Percentiles rank a stretch among this genome's conserved stretches.
Evolutionary conservation across 2,888 invertebrate species (phyloP).

Genomic region (Agonopterix alstromeriana): DNA sequence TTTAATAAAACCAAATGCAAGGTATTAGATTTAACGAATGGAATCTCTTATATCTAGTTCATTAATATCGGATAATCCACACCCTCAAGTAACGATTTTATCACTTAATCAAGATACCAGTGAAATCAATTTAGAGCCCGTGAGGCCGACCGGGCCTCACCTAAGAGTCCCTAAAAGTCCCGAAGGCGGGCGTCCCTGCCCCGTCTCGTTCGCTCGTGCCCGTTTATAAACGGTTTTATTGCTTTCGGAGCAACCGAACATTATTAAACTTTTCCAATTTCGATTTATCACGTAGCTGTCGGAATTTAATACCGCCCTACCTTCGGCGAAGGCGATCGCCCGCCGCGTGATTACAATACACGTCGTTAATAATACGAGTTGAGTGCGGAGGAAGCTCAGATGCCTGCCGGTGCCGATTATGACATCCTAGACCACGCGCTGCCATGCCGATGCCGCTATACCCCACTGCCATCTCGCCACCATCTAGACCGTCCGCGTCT

Average conservation of each 20-base stretch:
- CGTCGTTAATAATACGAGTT: conserved; percentile 72
- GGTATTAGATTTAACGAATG: not conserved
- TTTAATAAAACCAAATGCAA: too few species aligned
- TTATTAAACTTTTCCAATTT: conserved; percentile 79
- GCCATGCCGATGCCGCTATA: not conserved
- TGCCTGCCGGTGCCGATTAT: conserved; percentile 43
- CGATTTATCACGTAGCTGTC: conserved; percentile 78
- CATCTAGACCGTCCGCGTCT: not conserved
- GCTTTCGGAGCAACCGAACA: conserved; percentile 78
- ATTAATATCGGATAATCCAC: conserved; percentile 17
- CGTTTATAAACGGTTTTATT: conserved; percentile 78
- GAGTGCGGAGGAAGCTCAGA: conserved; percentile 40
- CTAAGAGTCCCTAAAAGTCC: conserved; percentile 73
- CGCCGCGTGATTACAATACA: conserved; percentile 77
- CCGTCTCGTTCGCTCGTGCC: conserved; percentile 73
- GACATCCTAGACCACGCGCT: conserved; percentile 14
- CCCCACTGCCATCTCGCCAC: not conserved
- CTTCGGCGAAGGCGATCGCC: conserved; percentile 76
- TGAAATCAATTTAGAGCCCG: conserved; percentile 65
- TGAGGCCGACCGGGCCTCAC: conserved; percentile 57
- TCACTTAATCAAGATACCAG: conserved; percentile 66
- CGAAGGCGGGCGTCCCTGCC: conserved; percentile 69
- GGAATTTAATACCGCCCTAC: conserved; percentile 78
- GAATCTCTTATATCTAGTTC: not conserved
- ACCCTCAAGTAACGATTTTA: conserved; percentile 42